phyloP scores from a whole-genome alignment of 2,797 vertebrate genomes.

The Pseudotriccus pelzelni region DNA sequence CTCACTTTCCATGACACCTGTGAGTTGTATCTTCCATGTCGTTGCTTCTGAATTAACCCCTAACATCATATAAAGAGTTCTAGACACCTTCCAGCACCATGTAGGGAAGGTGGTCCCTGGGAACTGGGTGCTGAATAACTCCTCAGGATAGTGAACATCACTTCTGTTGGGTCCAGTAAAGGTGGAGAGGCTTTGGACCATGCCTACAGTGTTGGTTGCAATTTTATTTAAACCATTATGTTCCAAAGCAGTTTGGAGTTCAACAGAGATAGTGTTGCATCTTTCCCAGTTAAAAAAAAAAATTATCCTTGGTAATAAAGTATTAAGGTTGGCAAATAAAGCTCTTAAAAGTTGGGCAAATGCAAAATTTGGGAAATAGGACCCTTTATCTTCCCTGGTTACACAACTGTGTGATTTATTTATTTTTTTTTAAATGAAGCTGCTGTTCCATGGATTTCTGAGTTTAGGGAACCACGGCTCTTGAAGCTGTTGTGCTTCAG shows the following conservation, averaged over 20 bases:
- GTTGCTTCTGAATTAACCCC: neutral
- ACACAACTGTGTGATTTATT: fast-evolving
- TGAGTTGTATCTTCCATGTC: neutral
- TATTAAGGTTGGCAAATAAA: neutral
- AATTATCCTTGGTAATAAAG: neutral
- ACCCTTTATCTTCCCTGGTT: neutral
- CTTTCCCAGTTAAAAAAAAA: neutral
- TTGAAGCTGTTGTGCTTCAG: neutral
- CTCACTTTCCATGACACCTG: neutral
- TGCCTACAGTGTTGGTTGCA: neutral
- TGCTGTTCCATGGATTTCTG: neutral
- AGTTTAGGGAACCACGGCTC: fast-evolving
- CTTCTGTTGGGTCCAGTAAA: conserved; percentile 7
- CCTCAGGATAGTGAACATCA: neutral
- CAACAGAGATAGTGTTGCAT: neutral
- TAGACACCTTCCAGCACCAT: neutral
- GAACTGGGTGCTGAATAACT: neutral
- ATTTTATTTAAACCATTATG: neutral
- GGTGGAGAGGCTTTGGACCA: neutral
- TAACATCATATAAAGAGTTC: neutral
- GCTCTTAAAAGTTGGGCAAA: neutral
- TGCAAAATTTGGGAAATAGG: neutral
- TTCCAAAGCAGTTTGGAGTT: neutral
- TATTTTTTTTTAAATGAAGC: neutral
- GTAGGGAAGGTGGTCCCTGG: conserved; percentile 3